Percentiles rank a stretch among this genome's conserved stretches.
Evolutionary conservation across 37 sponge, comb jelly and placozoan species (phyloP).

Genomic region (Geodia barretti): DNA sequence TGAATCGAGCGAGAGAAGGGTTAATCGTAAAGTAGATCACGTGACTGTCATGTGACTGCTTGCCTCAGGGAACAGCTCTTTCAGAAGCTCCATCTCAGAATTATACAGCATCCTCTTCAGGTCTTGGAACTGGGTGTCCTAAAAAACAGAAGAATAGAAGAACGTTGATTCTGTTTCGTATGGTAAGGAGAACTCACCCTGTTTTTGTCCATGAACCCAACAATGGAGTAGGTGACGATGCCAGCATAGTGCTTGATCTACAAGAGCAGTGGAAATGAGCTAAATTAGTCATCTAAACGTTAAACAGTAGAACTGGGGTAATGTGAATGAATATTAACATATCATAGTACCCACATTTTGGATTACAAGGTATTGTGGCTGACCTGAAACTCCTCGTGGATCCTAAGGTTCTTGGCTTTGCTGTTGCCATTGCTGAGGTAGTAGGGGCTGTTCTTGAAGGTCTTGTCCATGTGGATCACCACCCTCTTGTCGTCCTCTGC

Average conservation of each 20-base stretch:
- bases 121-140: conserved; percentile 80
- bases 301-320: too few relatives aligned
- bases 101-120: conserved; percentile 69
- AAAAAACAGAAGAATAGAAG: neutral
- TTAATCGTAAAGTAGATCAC: neutral
- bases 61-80: conserved; percentile 82
- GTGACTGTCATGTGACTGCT: neutral
- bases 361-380: too few relatives aligned
- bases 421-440: conserved; percentile 57
- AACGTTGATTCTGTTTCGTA: neutral
- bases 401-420: conserved; percentile 42
- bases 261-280: neutral
- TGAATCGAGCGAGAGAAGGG: neutral
- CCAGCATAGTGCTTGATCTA: conserved; percentile 85
- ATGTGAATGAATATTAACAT: too few relatives aligned
- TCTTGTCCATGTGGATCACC: conserved; percentile 75
- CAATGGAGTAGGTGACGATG: conserved; percentile 56
- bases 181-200: conserved; percentile 29
- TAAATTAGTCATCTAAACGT: too few relatives aligned
- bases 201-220: conserved; percentile 80
- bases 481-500: conserved; percentile 66
- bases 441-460: conserved; percentile 16
- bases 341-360: too few relatives aligned
- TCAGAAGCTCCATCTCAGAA: conserved; percentile 36
- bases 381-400: conserved; percentile 61